Conservation (phyloP, 1,140 invertebrate genomes). For the Halesus radiatus region DNA sequence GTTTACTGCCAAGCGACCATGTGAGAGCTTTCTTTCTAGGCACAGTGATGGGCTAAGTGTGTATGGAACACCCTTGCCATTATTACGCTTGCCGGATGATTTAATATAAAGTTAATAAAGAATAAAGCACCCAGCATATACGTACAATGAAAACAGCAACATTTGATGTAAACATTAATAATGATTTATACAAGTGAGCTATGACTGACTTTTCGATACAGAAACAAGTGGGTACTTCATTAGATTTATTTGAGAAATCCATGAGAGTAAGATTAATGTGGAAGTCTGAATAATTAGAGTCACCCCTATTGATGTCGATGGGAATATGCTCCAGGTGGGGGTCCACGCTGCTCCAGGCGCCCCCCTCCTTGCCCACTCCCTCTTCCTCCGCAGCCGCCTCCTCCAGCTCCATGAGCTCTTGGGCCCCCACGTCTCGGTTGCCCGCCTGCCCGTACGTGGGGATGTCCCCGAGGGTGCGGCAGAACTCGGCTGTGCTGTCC, state of each 20-base stretch:
- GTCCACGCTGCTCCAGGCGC: slow-evolving; percentile 66
- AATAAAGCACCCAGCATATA: too few species aligned
- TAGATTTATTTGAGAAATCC: too few species aligned
- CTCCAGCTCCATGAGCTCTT: slow-evolving; percentile 78
- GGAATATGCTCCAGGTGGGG: slow-evolving; percentile 61
- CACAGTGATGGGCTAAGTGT: background rate
- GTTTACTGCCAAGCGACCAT: background rate
- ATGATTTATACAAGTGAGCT: too few species aligned
- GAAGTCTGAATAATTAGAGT: too few species aligned
- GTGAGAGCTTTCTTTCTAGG: background rate
- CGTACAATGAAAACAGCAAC: too few species aligned
- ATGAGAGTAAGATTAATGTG: too few species aligned
- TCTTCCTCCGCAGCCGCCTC: slow-evolving; percentile 54
- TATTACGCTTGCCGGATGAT: background rate
- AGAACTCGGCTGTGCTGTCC: slow-evolving; percentile 97
- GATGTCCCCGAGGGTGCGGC: slow-evolving; percentile 94
- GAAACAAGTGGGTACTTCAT: too few species aligned
- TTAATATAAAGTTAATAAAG: too few species aligned
- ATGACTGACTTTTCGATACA: too few species aligned
- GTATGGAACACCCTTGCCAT: background rate
- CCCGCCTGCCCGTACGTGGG: slow-evolving; percentile 92
- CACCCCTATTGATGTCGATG: slow-evolving; percentile 61
- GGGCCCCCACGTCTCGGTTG: slow-evolving; percentile 87
- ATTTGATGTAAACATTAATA: too few species aligned
- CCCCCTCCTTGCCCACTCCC: slow-evolving; percentile 54